These are phyloP conservation scores for Beroe forskalii DNA, from an alignment of 37 sponge, comb jelly and placozoan genomes.

Conservation along the genomic window DNA sequence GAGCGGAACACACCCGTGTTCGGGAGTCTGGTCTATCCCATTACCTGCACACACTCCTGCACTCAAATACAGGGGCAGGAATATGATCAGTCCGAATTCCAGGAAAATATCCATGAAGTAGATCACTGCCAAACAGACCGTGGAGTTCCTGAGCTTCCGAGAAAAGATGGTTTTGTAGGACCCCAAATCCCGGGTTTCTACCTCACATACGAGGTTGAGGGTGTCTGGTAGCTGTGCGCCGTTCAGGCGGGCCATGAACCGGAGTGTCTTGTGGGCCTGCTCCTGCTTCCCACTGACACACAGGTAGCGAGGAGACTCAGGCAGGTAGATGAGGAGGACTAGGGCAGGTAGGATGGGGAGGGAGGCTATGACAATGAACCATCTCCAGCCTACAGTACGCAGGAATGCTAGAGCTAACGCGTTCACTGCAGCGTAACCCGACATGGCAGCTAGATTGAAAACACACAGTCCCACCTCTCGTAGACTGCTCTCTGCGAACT, in stretches of 20 bases:
- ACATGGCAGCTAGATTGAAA: neutral
- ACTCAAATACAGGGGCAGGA: neutral
- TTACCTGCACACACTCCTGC: neutral
- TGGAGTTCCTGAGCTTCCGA: neutral
- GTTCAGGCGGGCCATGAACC: neutral
- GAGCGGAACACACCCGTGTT: neutral
- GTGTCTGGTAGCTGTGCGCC: neutral
- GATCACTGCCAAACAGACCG: neutral
- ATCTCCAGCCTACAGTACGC: conserved; percentile 12
- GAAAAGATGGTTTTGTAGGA: neutral
- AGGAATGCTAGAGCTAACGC: neutral
- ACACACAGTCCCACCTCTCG: neutral
- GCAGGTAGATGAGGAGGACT: neutral
- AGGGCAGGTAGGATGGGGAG: neutral
- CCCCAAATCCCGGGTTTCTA: neutral
- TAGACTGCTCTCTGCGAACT: neutral
- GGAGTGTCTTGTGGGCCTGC: neutral
- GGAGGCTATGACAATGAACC: neutral
- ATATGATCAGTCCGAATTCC: neutral
- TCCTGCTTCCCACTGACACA: neutral
- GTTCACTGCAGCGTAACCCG: neutral
- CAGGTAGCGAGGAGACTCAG: conserved; percentile 37
- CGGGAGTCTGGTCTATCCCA: neutral
- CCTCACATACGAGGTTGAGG: neutral
- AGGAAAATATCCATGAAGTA: neutral